Conservation (phyloP, 2,113 vertebrate genomes). For the Eupsittula cactorum region DNA sequence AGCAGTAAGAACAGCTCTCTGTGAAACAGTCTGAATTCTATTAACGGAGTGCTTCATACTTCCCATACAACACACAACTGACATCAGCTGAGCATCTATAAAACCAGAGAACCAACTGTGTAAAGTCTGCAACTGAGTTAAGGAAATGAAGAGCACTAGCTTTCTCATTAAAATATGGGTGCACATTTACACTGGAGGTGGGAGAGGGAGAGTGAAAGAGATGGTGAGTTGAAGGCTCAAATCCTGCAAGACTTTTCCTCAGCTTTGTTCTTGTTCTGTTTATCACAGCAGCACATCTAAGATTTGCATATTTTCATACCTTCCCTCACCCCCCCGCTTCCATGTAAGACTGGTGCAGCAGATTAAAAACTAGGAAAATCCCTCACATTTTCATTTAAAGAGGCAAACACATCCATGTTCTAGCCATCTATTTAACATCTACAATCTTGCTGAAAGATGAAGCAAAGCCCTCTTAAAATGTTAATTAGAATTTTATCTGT, state of each 20-base stretch:
- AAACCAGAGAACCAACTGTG: neutral
- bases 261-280: conserved; percentile 12
- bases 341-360: neutral
- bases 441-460: conserved; percentile 4
- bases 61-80: neutral
- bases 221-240: neutral
- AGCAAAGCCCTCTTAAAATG: neutral
- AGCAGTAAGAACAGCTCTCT: neutral
- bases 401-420: neutral
- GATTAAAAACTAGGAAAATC: neutral
- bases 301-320: neutral
- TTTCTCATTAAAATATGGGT: neutral
- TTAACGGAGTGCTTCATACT: conserved; percentile 3
- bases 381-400: conserved; percentile 39
- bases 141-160: neutral
- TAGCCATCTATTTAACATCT: neutral
- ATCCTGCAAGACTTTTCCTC: neutral
- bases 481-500: conserved; percentile 51
- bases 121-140: neutral
- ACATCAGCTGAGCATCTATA: neutral
- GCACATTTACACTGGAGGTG: neutral
- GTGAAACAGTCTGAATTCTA: conserved; percentile 28
- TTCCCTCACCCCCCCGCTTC: neutral
- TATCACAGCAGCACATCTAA: neutral
- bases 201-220: accelerated